Evolutionary conservation across 2,113 vertebrate genomes (phyloP), one percentile per base, ranked within the genome.

Genomic region (Columba janthina): DNA sequence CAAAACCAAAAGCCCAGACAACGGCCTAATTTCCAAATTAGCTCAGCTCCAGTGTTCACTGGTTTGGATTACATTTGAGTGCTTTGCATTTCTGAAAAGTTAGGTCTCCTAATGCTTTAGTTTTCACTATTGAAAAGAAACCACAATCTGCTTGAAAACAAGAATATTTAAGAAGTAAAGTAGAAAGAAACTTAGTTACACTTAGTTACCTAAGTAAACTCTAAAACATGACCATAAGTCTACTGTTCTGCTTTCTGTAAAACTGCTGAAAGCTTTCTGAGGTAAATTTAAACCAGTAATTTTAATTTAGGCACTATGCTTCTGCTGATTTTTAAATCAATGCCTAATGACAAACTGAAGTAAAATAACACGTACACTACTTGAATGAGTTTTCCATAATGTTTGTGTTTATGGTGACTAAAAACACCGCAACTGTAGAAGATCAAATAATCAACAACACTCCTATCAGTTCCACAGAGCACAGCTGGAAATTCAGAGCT

Each of bases 401-500:
- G 29, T 12, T 53, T 77, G 10, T 64, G 34, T 46, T 62, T 38
- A 62, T 7, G 6, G 42, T 53, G 56, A 73, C 34, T 26, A 13
- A 73, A 89, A 79, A 0, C 44, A 87, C 48, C 8, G 48, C 57
- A 85, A 54, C 29, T 40, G 28, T 1, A 86, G 29, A 73, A 79
- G 28, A 66, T 67, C 7, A 36, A 94, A 56, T 7, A 75, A 73
- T 10, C 38, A 77, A 13, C 7, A 29, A 28, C 88, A 32, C 18
- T 85, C 69, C 50, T n/a, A 22, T 38, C 91, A 80, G n/a, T 62
- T 78, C 57, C 19, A 54, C n/a, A 95, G 44, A 78, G 29, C 40
- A 70, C 67, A 94, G n/a, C 67, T 91, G 64, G 71, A 91, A 88
- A 42, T 51, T 72, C 62, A 81, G 86, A 94, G n/a, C 66, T 62